phyloP scores from a whole-genome alignment of 2,888 invertebrate species.

The Bombyx huttoni region DNA sequence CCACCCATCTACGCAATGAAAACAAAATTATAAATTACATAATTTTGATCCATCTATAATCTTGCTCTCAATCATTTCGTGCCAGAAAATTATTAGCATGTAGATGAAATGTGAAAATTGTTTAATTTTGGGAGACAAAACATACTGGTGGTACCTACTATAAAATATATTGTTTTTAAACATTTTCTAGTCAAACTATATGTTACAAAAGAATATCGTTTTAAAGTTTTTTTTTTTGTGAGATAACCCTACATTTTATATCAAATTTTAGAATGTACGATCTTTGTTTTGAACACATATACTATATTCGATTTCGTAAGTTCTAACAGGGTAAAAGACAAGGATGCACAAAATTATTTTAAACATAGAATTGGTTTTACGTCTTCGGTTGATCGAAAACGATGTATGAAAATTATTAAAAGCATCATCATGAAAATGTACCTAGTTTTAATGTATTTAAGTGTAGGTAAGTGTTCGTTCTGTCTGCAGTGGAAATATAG shows the following conservation, averaged over 20 bases:
- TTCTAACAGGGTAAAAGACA: conserved; percentile 49
- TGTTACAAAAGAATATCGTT: conserved; percentile 36
- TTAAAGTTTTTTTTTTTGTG: conserved; percentile 21
- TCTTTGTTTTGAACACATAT: conserved; percentile 9
- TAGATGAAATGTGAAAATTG: not conserved
- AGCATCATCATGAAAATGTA: not conserved
- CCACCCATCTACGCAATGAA: no score
- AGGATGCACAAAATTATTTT: conserved; percentile 25
- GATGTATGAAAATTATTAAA: not conserved
- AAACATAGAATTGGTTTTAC: not conserved
- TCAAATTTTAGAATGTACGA: no score
- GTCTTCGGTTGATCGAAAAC: no score
- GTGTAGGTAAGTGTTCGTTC: conserved; percentile 2
- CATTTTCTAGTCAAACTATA: conserved; percentile 53
- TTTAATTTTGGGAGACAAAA: not conserved
- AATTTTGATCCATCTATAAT: no score
- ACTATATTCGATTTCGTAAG: conserved; percentile 17
- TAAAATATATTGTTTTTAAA: not conserved
- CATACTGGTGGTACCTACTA: not conserved
- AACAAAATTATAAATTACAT: no score
- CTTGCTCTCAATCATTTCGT: no score
- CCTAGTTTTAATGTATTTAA: not conserved
- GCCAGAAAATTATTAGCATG: no score
- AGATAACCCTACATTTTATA: not conserved
- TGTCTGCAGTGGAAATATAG: conserved; percentile 25